phyloP scores from a whole-genome alignment of 2,797 vertebrate genomes.

The Muscicapa striata region DNA sequence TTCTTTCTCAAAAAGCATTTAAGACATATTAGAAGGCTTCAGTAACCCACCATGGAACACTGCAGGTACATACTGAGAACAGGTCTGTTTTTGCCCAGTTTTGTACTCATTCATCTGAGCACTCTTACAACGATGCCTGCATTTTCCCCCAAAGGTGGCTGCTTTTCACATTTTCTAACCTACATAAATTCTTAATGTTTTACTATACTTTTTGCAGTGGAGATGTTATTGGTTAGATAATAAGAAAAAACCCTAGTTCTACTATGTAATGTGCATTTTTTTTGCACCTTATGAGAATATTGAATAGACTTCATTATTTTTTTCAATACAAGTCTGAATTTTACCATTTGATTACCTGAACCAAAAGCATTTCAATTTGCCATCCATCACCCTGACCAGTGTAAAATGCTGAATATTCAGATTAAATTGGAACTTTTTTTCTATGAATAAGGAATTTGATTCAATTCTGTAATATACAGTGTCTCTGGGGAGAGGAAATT shows the following conservation, averaged over 20 bases:
- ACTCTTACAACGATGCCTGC: neutral
- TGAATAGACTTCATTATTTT: conserved; percentile 79
- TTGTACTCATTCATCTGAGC: neutral
- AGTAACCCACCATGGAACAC: neutral
- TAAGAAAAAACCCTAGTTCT: conserved; percentile 54
- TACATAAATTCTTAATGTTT: conserved; percentile 72
- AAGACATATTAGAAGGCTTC: neutral
- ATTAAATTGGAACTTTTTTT: conserved; percentile 80
- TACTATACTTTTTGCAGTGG: conserved; percentile 48
- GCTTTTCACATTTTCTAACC: conserved; percentile 28
- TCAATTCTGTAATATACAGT: conserved; percentile 75
- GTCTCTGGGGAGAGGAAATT: conserved; percentile 80
- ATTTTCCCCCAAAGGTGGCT: neutral
- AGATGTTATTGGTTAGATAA: conserved; percentile 67
- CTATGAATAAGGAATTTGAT: conserved; percentile 81
- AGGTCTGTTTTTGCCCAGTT: neutral
- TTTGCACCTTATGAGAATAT: conserved; percentile 71
- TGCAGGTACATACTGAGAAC: neutral
- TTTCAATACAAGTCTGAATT: conserved; percentile 66
- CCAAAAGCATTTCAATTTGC: conserved; percentile 75
- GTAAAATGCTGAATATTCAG: conserved; percentile 79
- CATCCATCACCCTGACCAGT: conserved; percentile 79
- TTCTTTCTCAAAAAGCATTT: neutral
- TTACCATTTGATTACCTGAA: conserved; percentile 75
- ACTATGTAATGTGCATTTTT: conserved; percentile 59